A percentile compares a stretch with the other conserved stretches of the same genome.
phyloP scores from a whole-genome alignment of 2,797 vertebrate species.

The Lepilemur septentrionalis region DNA sequence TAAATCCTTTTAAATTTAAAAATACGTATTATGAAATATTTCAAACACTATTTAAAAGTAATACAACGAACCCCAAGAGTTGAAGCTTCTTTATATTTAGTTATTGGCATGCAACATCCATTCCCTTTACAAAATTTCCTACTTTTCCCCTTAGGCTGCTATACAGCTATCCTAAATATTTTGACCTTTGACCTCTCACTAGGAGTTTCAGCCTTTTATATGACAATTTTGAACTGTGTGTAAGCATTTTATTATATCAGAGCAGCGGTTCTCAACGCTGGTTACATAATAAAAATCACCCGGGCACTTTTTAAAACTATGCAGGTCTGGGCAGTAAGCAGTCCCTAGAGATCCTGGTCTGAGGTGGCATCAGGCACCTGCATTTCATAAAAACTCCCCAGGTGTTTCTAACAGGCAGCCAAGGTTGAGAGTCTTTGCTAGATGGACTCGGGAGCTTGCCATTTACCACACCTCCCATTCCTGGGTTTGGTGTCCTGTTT shows the following conservation, averaged over 20 bases:
- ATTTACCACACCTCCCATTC: background rate
- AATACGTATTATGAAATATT: background rate
- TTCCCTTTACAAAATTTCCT: background rate
- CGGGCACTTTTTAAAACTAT: background rate
- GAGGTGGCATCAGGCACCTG: background rate
- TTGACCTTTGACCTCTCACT: background rate
- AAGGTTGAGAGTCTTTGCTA: background rate
- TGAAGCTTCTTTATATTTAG: background rate
- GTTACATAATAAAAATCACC: background rate
- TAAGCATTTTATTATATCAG: background rate
- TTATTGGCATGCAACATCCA: background rate
- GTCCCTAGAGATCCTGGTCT: background rate
- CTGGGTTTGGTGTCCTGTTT: background rate
- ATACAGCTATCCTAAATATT: background rate
- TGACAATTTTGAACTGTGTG: background rate
- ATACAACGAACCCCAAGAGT: background rate
- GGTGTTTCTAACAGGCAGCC: background rate
- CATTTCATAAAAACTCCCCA: background rate
- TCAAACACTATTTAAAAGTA: background rate
- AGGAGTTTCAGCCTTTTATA: background rate
- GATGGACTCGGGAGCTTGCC: background rate
- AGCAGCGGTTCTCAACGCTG: background rate
- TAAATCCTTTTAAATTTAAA: background rate
- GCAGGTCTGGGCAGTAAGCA: background rate
- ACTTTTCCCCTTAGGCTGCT: background rate